Base-by-base conservation (phyloP, 2,797 vertebrate genomes). In the Chanos chanos region DNA sequence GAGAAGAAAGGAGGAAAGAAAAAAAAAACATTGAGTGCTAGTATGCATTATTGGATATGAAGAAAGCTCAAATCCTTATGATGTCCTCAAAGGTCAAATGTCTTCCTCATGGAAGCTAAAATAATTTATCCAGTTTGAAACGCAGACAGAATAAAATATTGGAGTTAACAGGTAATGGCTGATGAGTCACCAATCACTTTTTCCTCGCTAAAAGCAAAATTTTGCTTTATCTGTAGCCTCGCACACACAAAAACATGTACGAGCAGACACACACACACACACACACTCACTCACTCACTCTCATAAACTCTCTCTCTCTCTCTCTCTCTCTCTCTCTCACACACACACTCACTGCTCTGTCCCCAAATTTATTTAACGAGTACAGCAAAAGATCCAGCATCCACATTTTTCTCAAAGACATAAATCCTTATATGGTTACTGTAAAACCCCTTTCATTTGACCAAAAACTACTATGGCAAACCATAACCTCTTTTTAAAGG, bases 381-480 rank as follows among this genome's bases (percentile, higher is more conserved):
- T 74, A 54, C 9, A 62, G 57, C 13, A 36, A 34, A 24, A 19
- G 12, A 4, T 7, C 15, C 3, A 9, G 12, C 5, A 21, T 55
- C 48, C 56, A 64, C 6, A 48, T 9, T 43, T 45, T 55, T 54
- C 25, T 62, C 8, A 13, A 21, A 53, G 49, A 16, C 53, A 40
- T 41, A 39, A 44, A 45, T 41, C 56, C 72, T 57, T 71, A 36
- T 61, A 72, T 71, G 64, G 60, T 68, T 70, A 69, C 59, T 68
- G 53, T 72, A 75, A 78, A 79, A 77, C 50, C 71, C 45, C 72
- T 63, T 73, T 74, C 36, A 71, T 57, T 58, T 48, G 71, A 75
- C 66, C 73, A 78, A 50, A 69, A 71, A 62, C 28, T 54, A 57
- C 30, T 49, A 48, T 7, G 5, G 28, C 22, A 70, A 77, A 74